Evolutionary conservation across 2,113 vertebrate species (phyloP).

Genomic region (Isurus oxyrinchus): DNA sequence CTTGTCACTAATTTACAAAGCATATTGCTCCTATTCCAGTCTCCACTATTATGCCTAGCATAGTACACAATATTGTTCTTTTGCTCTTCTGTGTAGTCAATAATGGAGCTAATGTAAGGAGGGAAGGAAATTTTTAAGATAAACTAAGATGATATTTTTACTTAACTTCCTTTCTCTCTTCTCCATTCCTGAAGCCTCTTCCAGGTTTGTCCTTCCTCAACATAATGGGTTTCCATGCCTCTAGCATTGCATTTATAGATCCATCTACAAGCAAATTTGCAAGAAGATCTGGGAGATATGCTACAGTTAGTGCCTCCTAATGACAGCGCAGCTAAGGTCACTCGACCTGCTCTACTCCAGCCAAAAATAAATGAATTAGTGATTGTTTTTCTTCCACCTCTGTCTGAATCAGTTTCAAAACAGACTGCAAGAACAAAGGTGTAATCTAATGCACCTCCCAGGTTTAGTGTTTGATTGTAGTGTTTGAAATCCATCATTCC

Average conservation of each 20-base stretch:
- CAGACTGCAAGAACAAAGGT: not conserved
- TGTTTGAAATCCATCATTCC: not conserved
- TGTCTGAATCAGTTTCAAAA: not conserved
- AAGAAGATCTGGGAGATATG: not conserved
- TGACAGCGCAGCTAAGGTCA: not conserved
- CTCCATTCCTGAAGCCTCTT: not conserved
- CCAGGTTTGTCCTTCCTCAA: not conserved
- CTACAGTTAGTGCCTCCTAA: not conserved
- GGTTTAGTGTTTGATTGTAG: not conserved
- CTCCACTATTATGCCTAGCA: not conserved
- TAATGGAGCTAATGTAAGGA: not conserved
- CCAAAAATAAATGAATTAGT: not conserved
- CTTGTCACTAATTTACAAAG: not conserved
- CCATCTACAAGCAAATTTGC: not conserved
- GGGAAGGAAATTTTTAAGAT: not conserved
- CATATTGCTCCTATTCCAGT: not conserved
- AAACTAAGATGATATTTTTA: not conserved
- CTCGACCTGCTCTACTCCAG: too few relatives aligned
- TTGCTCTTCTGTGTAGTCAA: not conserved
- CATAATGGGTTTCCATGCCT: not conserved
- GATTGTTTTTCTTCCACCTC: not conserved
- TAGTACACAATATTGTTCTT: not conserved
- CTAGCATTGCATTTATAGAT: not conserved
- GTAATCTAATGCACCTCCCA: not conserved
- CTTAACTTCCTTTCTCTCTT: conserved; percentile 32